Percentiles rank a stretch among this genome's conserved stretches.
Conservation (phyloP, 2,113 vertebrate species). For the Dolichotis patagonum region DNA sequence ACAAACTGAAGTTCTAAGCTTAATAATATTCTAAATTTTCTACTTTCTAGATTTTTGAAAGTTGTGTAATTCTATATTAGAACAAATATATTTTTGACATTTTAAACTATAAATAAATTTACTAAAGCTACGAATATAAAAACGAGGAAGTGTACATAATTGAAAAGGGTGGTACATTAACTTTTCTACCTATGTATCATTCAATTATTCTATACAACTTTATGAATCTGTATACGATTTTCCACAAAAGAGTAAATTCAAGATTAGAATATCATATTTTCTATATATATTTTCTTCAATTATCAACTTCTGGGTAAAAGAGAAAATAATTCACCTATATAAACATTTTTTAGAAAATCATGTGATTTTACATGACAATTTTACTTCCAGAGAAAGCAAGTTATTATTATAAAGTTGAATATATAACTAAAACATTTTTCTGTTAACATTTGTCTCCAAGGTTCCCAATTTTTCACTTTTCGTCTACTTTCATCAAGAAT, state of each 20-base stretch:
- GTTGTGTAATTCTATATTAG: not conserved
- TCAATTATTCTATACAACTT: slow-evolving; percentile 26
- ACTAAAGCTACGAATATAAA: slow-evolving; percentile 17
- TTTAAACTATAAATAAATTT: slow-evolving; percentile 37
- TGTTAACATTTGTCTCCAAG: slow-evolving; percentile 1
- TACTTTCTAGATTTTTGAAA: slow-evolving; percentile 60
- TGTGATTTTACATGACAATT: slow-evolving; percentile 6
- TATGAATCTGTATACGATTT: slow-evolving; percentile 16
- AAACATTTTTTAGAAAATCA: slow-evolving; percentile 30
- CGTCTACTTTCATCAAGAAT: not conserved
- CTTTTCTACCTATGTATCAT: slow-evolving; percentile 19
- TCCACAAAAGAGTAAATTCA: slow-evolving; percentile 27
- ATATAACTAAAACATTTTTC: not conserved
- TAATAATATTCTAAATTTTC: slow-evolving; percentile 50
- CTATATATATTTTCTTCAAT: slow-evolving; percentile 30
- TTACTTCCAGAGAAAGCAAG: not conserved
- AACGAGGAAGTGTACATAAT: not conserved
- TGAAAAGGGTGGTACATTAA: not conserved
- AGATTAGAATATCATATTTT: slow-evolving; percentile 4
- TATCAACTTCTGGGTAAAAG: slow-evolving; percentile 26
- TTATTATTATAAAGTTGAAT: slow-evolving; percentile 19
- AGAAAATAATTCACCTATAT: slow-evolving; percentile 26
- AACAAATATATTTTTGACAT: slow-evolving; percentile 6
- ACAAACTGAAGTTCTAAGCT: slow-evolving; percentile 52
- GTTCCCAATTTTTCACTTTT: not conserved